Evolutionary conservation across 2,797 vertebrate species (phyloP), one percentile per base, ranked within the genome.

Genomic region (Tympanoctomys barrerae): DNA sequence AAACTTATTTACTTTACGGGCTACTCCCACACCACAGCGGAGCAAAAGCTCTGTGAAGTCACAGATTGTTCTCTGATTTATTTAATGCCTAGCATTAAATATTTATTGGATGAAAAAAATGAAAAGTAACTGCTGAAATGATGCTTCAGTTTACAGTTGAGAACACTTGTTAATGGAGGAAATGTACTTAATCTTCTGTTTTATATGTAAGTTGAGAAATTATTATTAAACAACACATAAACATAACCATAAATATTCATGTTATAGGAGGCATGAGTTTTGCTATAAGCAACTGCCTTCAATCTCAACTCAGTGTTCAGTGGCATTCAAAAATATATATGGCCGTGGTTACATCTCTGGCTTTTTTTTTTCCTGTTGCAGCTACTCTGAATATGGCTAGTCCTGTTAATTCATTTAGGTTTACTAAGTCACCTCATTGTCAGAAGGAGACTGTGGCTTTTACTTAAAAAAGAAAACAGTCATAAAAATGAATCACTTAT

Each of bases 401-500:
- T 62, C 14, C 9, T 84, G 24, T 87, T 79, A 89, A 93, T 83
- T 86, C 59, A 86, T 7, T 10, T 24, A 52, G 54, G 68, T 62
- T 84, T 81, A 31, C 36, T 93, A 80, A 66, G 14, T 91, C 31
- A 39, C 33, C 21, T 84, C 16, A 22, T 3, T 90, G 64, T 89
- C 61, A 66, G 59, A 12, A 62, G 75, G 39, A 28, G 49, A n/a
- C 39, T 21, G 28, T 57, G 28, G 16, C 61, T 90, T 83, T 85
- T 70, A 12, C 59, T 84, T 96, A 52, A 82, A 52, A 84, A 88
- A 73, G 57, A 75, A 96, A 96, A 86, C 0, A 93, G 31, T 16
- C n/a, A 90, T 91, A 88, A 88, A 91, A 78, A 26, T 77, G 31
- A 78, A 90, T 79, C 8, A 52, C 8, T 59, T 52, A 33, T 39